A percentile compares a stretch with the other conserved stretches of the same genome.
phyloP scores from a whole-genome alignment of 2,888 invertebrate species.

The Crioceris asparagi region DNA sequence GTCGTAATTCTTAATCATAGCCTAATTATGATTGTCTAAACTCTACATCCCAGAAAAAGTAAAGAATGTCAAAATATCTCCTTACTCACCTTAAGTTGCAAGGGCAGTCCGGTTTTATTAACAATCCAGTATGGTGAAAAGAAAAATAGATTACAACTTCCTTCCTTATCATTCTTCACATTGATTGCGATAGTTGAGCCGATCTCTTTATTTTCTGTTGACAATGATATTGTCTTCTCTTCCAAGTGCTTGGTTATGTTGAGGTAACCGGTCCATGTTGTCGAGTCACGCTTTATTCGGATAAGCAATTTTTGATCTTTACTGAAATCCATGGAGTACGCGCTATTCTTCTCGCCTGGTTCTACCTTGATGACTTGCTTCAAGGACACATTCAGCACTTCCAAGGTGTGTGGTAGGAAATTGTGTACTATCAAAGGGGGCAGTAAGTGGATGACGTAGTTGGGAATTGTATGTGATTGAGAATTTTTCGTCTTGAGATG shows the following conservation, averaged over 20 bases:
- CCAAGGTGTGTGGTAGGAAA: constrained; percentile 61
- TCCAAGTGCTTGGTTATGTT: constrained; percentile 56
- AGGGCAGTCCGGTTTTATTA: constrained; percentile 75
- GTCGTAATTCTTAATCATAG: too few species aligned
- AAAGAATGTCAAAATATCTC: neutral
- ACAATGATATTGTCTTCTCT: constrained; percentile 37
- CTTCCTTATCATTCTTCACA: constrained; percentile 52
- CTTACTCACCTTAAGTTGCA: constrained; percentile 60
- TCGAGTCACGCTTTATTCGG: constrained; percentile 49
- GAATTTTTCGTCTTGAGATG: constrained; percentile 29
- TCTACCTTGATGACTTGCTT: constrained; percentile 46
- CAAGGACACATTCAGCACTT: constrained; percentile 43
- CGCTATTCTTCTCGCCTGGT: constrained; percentile 59
- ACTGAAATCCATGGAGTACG: constrained; percentile 55
- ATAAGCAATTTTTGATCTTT: constrained; percentile 44
- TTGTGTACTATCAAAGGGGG: constrained; percentile 68
- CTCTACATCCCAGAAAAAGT: too few species aligned
- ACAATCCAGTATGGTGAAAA: constrained; percentile 83
- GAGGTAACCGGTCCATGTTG: constrained; percentile 61
- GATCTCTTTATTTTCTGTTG: constrained; percentile 55
- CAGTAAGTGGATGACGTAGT: constrained; percentile 58
- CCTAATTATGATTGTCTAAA: too few species aligned
- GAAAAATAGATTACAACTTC: constrained; percentile 54
- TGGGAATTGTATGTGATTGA: constrained; percentile 47
- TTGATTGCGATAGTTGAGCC: constrained; percentile 57